Conservation (phyloP, 2,888 invertebrate species). For the Hoplodrina ambigua region DNA sequence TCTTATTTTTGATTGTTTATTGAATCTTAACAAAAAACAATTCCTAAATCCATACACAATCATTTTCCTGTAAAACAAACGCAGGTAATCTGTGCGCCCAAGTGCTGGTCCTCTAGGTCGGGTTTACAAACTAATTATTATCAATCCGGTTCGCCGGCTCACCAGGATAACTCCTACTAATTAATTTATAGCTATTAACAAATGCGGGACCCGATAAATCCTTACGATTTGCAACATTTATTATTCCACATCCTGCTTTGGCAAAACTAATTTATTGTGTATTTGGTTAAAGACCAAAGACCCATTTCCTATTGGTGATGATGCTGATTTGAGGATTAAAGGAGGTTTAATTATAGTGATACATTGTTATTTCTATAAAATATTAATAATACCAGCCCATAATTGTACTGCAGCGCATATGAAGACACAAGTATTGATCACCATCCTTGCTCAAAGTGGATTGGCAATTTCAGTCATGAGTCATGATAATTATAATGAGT, state of each 20-base stretch:
- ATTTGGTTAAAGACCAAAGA: constrained; percentile 24
- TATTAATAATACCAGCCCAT: no score
- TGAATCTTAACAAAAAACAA: not conserved
- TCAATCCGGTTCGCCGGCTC: constrained; percentile 56
- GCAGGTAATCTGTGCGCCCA: constrained; percentile 35
- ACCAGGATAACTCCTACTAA: constrained; percentile 60
- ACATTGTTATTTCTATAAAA: not conserved
- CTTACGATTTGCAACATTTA: constrained; percentile 63
- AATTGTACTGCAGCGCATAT: no score
- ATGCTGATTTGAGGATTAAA: constrained; percentile 12
- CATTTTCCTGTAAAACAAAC: constrained; percentile 29
- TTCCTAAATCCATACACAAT: not conserved
- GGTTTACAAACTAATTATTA: constrained; percentile 69
- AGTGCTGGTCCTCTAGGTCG: constrained; percentile 48
- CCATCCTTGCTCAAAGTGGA: no score
- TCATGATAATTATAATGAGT: no score
- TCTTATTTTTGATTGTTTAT: not conserved
- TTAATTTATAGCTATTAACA: constrained; percentile 70
- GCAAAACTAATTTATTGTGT: constrained; percentile 60
- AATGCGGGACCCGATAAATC: constrained; percentile 63
- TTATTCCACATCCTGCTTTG: constrained; percentile 64
- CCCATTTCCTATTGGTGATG: constrained; percentile 8
- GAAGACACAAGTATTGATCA: no score
- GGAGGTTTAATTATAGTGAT: not conserved
- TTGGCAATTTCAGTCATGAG: no score